phyloP scores from a whole-genome alignment of 1,140 invertebrate genomes.

The Megathymus violae region DNA sequence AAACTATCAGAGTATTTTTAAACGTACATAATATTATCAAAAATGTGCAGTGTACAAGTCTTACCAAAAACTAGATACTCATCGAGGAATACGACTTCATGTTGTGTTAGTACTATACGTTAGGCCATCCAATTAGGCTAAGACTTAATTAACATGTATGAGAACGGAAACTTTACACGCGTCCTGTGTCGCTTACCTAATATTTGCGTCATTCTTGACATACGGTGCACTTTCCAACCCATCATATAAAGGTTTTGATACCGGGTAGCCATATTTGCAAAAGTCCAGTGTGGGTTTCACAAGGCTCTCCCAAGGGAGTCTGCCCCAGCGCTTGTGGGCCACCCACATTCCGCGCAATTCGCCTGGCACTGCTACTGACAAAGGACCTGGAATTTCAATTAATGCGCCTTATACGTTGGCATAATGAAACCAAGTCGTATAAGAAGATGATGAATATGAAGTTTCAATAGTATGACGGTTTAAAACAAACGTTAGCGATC shows the following conservation, averaged over 20 bases:
- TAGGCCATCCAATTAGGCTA: not conserved
- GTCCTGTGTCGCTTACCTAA: conserved; percentile 83
- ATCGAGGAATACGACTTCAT: not conserved
- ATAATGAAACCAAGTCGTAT: too few relatives aligned
- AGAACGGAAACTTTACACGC: too few relatives aligned
- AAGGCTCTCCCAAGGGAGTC: conserved; percentile 92
- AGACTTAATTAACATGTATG: not conserved
- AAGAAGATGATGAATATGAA: too few relatives aligned
- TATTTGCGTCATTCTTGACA: conserved; percentile 85
- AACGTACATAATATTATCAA: too few relatives aligned
- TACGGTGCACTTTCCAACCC: conserved; percentile 82
- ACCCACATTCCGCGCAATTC: conserved; percentile 95
- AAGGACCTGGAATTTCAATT: conserved; percentile 88
- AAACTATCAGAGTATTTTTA: too few relatives aligned
- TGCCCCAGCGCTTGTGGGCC: conserved; percentile 92
- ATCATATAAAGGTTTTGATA: conserved; percentile 87
- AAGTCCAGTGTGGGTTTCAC: conserved; percentile 90
- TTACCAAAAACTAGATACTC: not conserved
- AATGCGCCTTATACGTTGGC: too few relatives aligned
- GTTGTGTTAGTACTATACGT: not conserved
- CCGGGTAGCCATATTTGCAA: conserved; percentile 89
- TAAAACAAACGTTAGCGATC: too few relatives aligned
- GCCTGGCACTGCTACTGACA: conserved; percentile 94
- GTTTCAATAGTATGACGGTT: too few relatives aligned
- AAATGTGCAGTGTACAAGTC: too few relatives aligned